Base-by-base conservation (phyloP, 2,797 vertebrate genomes). In the Microchirus variegatus region DNA sequence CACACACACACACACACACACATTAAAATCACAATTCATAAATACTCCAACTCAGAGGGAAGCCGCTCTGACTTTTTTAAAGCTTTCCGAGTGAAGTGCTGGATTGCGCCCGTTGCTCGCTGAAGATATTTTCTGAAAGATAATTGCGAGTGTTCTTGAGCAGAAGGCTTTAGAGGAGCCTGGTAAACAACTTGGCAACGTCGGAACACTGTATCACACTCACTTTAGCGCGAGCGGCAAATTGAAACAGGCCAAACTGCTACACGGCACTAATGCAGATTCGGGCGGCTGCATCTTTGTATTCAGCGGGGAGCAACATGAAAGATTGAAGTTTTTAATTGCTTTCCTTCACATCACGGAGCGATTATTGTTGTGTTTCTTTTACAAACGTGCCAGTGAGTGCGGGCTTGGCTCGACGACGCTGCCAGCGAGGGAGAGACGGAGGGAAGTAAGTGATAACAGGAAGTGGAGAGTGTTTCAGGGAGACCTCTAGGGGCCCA, bases 251-350 rank as follows among this genome's bases (percentile, higher is more conserved):
- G 85, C 78, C 78, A 78, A 85, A 86, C 64, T 54, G 78, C 81
- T 73, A 55, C 75, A 67, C 75, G 51, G 84, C 77, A 56, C 82
- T 85, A 84, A 87, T 85, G 82, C 82, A 82, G 83, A 90, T 83
- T 73, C 75, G 50, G 75, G 79, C 84, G 78, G 82, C 87, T 77
- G 87, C 87, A 73, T 84, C 86, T 86, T 81, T 82, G 86, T 84
- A 85, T 91, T 90, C 90, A 85, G 86, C 78, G 3, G 91, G 91
- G 89, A 91, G 84, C 77, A 10, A 89, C 91, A 91, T 87, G 86
- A 92, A 91, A 92, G 90, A 91, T 89, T 89, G 85, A 78, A 90
- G 85, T 85, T 92, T 92, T 91, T 92, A 92, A 92, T 92, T 92
- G 89, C 89, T 90, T 92, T 17, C 90, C 89, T 87, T 87, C 84